These are phyloP conservation scores for Pandemis corylana DNA, from an alignment of 2,888 invertebrate species.

Conservation along the genomic window DNA sequence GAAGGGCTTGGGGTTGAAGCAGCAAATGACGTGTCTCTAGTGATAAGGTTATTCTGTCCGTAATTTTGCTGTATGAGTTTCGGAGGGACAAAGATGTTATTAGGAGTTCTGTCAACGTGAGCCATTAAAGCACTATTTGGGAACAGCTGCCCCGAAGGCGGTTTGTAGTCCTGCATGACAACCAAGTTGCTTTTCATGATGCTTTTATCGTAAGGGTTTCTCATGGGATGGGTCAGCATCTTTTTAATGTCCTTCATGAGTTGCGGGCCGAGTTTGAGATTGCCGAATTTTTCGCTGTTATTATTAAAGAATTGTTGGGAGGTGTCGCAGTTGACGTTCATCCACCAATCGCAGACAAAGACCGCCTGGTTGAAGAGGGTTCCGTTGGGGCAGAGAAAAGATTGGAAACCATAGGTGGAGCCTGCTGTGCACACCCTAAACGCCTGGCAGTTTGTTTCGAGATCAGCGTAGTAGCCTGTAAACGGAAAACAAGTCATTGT, in stretches of 20 bases:
- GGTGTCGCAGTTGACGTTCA: constrained; percentile 85
- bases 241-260: constrained; percentile 85
- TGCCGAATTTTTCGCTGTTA: constrained; percentile 76
- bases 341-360: constrained; percentile 89
- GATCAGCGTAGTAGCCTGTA: constrained; percentile 88
- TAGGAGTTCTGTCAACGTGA: constrained; percentile 63
- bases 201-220: constrained; percentile 70
- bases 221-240: constrained; percentile 83
- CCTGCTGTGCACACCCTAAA: constrained; percentile 87
- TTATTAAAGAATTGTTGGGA: constrained; percentile 71
- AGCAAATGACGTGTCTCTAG: constrained; percentile 60
- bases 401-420: constrained; percentile 82
- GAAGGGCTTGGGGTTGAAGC: constrained; percentile 72
- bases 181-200: constrained; percentile 68
- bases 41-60: constrained; percentile 54
- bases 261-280: constrained; percentile 80
- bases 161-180: constrained; percentile 77
- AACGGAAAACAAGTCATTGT: constrained; percentile 22
- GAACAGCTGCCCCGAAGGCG: constrained; percentile 72
- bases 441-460: constrained; percentile 87
- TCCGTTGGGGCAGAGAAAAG: constrained; percentile 88
- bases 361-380: constrained; percentile 88
- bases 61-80: constrained; percentile 63
- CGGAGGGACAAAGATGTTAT: constrained; percentile 66
- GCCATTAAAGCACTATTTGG: constrained; percentile 67